Evolutionary conservation across 2,888 invertebrate genomes (phyloP).

Genomic region (Quadriops clusia): DNA sequence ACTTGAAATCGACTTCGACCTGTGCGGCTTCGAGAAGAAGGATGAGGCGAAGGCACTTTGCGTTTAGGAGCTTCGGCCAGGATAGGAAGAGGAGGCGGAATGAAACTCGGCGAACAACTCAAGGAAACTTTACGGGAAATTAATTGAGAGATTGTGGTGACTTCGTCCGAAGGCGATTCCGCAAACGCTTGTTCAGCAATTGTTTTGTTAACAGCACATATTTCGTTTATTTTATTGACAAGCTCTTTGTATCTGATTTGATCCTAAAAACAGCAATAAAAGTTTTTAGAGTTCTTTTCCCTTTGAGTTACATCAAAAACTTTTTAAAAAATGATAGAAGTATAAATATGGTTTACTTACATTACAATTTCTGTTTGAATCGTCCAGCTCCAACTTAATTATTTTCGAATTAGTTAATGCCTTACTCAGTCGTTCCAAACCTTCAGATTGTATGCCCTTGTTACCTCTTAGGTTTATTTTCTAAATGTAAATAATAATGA

Average conservation of each 20-base stretch:
- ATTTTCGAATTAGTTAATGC: constrained; percentile 31
- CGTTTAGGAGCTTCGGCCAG: too few species aligned
- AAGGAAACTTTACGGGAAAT: constrained; percentile 29
- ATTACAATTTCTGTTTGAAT: constrained; percentile 28
- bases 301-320: neutral
- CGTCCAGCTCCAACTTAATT: constrained; percentile 30
- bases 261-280: constrained; percentile 20
- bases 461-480: constrained; percentile 33
- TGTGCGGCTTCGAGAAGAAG: constrained; percentile 6
- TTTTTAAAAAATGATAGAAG: neutral
- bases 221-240: constrained; percentile 29
- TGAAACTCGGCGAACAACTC: constrained; percentile 28
- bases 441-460: constrained; percentile 30
- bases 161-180: constrained; percentile 7
- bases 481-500: constrained; percentile 18
- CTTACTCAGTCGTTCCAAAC: constrained; percentile 28
- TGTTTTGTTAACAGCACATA: constrained; percentile 30
- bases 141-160: too few species aligned
- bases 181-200: constrained; percentile 19
- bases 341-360: constrained; percentile 22
- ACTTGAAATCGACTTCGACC: constrained; percentile 18
- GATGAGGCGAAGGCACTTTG: constrained; percentile 18
- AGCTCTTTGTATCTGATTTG: constrained; percentile 28
- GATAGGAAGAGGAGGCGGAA: constrained; percentile 18
- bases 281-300: neutral